Evolutionary conservation across 2,888 invertebrate species (phyloP).

Genomic region (Ellobium chinense): DNA sequence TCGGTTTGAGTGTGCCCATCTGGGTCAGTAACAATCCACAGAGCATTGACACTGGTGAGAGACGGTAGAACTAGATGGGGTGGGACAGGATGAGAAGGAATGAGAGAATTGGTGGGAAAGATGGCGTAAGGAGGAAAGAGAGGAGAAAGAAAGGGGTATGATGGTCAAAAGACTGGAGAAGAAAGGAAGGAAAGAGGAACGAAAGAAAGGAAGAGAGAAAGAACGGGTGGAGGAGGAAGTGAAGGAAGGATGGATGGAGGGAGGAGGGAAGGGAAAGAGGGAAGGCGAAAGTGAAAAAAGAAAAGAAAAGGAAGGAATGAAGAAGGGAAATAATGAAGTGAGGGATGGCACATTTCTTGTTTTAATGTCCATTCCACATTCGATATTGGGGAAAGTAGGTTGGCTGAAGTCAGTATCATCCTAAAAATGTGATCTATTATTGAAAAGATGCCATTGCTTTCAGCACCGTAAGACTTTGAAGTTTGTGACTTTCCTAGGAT

Average conservation of each 20-base stretch:
- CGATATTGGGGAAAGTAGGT: no score
- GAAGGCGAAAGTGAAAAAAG: not conserved
- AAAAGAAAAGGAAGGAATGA: not conserved
- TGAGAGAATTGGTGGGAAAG: not conserved
- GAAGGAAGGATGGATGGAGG: no score
- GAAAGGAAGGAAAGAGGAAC: not conserved
- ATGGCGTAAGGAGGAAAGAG: slow-evolving; percentile 3
- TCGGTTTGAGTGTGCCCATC: slow-evolving; percentile 84
- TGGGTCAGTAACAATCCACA: slow-evolving; percentile 59
- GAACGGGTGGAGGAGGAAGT: not conserved
- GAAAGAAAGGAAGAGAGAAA: not conserved
- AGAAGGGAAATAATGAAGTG: not conserved
- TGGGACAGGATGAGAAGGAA: not conserved
- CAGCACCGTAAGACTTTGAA: no score
- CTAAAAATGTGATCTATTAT: no score
- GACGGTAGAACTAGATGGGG: not conserved
- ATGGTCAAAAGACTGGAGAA: not conserved
- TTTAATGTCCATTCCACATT: no score
- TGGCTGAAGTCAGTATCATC: no score
- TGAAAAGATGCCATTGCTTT: no score
- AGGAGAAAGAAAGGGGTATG: slow-evolving; percentile 27
- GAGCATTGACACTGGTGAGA: slow-evolving; percentile 3
- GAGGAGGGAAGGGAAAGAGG: no score
- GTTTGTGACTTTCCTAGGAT: no score
- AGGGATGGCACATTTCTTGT: no score